A percentile compares a stretch with the other conserved stretches of the same genome.
phyloP scores from a whole-genome alignment of 2,797 vertebrate genomes.

The Anisognathus igniventris region DNA sequence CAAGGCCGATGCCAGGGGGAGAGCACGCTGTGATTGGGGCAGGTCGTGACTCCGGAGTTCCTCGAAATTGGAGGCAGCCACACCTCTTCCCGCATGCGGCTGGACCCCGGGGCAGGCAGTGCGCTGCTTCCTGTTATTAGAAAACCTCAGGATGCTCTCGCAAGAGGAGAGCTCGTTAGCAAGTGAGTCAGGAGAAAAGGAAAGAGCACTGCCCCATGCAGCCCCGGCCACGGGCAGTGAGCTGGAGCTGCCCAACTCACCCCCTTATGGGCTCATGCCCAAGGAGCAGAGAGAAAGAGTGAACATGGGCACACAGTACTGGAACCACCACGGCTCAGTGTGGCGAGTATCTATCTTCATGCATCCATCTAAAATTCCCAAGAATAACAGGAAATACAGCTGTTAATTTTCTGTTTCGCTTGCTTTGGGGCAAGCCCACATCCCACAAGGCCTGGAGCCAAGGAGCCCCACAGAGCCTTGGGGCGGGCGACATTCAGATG shows the following conservation, averaged over 20 bases:
- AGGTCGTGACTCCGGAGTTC: not conserved
- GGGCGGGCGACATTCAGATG: accelerated
- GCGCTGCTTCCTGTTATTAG: not conserved
- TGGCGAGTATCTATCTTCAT: not conserved
- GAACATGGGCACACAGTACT: accelerated
- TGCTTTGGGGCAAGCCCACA: not conserved
- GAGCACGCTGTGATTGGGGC: accelerated
- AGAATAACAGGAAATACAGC: constrained; percentile 7
- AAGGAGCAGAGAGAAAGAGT: not conserved
- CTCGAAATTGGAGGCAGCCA: constrained; percentile 29
- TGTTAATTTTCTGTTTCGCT: not conserved
- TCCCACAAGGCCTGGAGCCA: accelerated
- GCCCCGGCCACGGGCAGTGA: accelerated
- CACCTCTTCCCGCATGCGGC: not conserved
- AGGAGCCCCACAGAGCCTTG: not conserved
- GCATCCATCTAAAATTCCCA: not conserved
- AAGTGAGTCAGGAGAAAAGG: not conserved
- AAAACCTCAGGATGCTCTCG: not conserved
- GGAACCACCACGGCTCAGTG: accelerated
- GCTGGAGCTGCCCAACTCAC: not conserved
- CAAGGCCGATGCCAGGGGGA: accelerated
- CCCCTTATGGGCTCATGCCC: not conserved
- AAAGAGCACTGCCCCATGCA: not conserved
- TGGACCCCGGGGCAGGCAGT: not conserved
- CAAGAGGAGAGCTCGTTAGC: not conserved